Conservation (phyloP, 2,888 invertebrate genomes). For the Coecobrya sp. region DNA sequence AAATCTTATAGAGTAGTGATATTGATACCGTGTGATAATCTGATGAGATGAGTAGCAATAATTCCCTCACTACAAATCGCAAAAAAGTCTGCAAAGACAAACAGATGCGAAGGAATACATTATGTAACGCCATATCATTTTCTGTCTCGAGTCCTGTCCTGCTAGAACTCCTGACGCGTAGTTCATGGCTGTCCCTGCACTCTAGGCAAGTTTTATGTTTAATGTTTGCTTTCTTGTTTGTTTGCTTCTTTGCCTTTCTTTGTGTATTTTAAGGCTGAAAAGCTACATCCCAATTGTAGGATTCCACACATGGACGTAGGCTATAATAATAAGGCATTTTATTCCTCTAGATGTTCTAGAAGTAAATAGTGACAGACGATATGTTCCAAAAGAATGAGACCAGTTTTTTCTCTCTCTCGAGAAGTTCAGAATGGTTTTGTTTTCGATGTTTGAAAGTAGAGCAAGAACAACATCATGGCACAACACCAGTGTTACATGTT, state of each 20-base stretch:
- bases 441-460: conserved; percentile 36
- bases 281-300: not conserved
- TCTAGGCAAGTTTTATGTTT: not conserved
- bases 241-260: not conserved
- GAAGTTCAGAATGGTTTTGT: conserved; percentile 12
- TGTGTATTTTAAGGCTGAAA: not conserved
- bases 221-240: not conserved
- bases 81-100: not conserved
- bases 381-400: conserved; percentile 38
- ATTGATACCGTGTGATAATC: conserved; percentile 12
- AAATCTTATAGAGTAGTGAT: conserved; percentile 13
- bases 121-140: conserved; percentile 4
- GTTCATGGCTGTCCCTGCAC: conserved; percentile 37
- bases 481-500: conserved; percentile 1
- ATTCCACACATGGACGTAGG: not conserved
- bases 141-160: not conserved
- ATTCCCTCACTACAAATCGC: not conserved
- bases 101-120: not conserved
- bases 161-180: not conserved
- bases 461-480: conserved; percentile 2
- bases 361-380: not conserved
- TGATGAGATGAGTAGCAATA: not conserved
- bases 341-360: not conserved
- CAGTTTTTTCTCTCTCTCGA: conserved; percentile 20
- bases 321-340: not conserved